These are phyloP conservation scores for Lordiphosa clarofinis DNA, from an alignment of 1,140 invertebrate species.

Conservation along the genomic window DNA sequence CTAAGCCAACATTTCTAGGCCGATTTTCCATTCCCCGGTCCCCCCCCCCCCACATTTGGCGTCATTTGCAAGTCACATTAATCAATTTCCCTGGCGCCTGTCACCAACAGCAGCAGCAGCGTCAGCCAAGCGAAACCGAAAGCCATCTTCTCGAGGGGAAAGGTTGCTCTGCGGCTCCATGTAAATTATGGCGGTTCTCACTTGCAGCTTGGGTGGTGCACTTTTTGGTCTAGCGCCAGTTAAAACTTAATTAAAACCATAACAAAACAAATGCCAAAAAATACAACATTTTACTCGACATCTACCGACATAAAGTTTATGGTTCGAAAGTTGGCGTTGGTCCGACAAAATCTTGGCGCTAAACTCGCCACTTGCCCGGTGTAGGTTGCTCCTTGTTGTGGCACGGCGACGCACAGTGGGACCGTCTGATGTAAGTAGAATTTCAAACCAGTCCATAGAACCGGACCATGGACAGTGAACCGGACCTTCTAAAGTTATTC, in stretches of 20 bases:
- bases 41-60: constrained; percentile 30
- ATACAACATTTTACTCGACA: constrained; percentile 42
- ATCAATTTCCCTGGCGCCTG: constrained; percentile 62
- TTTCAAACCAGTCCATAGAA: no score
- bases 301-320: constrained; percentile 46
- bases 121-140: constrained; percentile 66
- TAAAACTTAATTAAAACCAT: constrained; percentile 77
- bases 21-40: neutral
- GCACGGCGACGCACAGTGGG: neutral
- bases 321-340: constrained; percentile 51
- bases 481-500: no score
- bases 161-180: constrained; percentile 20
- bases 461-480: no score
- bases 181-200: constrained; percentile 26
- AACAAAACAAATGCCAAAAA: constrained; percentile 62
- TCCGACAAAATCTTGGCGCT: constrained; percentile 47
- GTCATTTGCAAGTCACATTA: constrained; percentile 72
- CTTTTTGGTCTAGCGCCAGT: constrained; percentile 66
- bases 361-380: constrained; percentile 20
- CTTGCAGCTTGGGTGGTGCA: constrained; percentile 31
- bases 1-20: constrained; percentile 27
- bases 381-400: constrained; percentile 17
- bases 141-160: constrained; percentile 33
- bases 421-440: no score
- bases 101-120: constrained; percentile 39